phyloP scores from a whole-genome alignment of 1,140 invertebrate genomes.

The Cheumatopsyche charites region DNA sequence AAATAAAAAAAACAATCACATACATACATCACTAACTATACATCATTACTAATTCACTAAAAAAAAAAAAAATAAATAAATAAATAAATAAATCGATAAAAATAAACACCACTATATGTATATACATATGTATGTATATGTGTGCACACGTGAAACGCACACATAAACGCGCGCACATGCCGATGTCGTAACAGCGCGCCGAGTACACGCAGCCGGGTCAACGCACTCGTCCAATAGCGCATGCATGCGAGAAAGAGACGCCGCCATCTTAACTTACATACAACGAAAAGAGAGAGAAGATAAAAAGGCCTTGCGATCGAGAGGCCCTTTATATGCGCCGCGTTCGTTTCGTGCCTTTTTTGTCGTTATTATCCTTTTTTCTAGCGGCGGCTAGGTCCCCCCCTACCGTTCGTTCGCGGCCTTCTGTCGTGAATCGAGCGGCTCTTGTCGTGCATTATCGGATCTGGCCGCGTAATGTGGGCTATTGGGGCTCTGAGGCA shows the following conservation, averaged over 20 bases:
- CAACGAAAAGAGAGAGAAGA: neutral
- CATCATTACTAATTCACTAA: no score
- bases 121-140: no score
- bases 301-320: slow-evolving; percentile 42
- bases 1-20: no score
- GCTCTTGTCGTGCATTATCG: no score
- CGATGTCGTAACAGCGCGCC: slow-evolving; percentile 35
- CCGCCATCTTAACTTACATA: slow-evolving; percentile 9
- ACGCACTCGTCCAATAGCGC: slow-evolving; percentile 27
- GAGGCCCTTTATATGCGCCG: slow-evolving; percentile 18
- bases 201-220: slow-evolving; percentile 37
- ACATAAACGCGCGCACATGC: slow-evolving; percentile 21
- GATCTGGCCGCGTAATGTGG: no score
- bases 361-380: neutral
- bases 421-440: no score
- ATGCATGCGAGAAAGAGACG: slow-evolving; percentile 30
- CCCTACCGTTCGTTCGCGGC: neutral
- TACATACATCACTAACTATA: no score
- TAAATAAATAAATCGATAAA: no score
- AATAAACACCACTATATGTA: no score
- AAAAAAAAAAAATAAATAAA: no score
- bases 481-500: no score
- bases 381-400: neutral
- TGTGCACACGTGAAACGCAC: neutral
- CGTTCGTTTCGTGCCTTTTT: neutral